Conservation (phyloP, 2,888 invertebrate species). For the Dryococelus australis region DNA sequence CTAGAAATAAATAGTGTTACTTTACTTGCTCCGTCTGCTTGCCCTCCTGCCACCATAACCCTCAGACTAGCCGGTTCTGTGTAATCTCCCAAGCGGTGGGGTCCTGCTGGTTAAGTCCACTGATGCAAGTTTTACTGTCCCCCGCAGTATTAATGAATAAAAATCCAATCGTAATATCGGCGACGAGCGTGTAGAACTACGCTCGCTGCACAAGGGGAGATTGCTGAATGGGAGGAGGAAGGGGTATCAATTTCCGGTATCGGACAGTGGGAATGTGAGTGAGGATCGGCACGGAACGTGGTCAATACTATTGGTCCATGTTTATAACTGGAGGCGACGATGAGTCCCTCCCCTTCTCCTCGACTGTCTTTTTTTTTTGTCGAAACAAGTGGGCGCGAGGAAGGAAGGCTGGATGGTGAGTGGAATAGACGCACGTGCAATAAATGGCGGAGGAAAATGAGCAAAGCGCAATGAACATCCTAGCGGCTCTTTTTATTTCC, state of each 20-base stretch:
- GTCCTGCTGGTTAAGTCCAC: background rate
- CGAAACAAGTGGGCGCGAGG: background rate
- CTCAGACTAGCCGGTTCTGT: background rate
- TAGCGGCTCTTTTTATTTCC: too few species aligned
- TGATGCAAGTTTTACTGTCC: constrained; percentile 16
- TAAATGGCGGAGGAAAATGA: background rate
- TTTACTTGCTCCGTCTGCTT: background rate
- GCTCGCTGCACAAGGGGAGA: background rate
- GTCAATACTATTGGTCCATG: background rate
- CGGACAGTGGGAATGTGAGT: background rate
- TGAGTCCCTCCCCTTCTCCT: background rate
- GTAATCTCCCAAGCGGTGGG: background rate
- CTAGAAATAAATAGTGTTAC: background rate
- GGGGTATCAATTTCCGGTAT: background rate
- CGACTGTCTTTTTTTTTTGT: too few species aligned
- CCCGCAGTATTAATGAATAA: background rate
- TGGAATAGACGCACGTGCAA: background rate
- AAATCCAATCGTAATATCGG: background rate
- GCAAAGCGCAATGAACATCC: background rate
- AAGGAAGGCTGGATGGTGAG: too few species aligned
- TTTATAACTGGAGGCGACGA: background rate
- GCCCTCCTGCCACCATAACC: too few species aligned
- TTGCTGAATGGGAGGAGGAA: background rate
- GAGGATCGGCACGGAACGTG: background rate
- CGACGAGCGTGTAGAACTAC: background rate